phyloP scores from a whole-genome alignment of 2,888 invertebrate genomes.

The Matsumyia berberina region DNA sequence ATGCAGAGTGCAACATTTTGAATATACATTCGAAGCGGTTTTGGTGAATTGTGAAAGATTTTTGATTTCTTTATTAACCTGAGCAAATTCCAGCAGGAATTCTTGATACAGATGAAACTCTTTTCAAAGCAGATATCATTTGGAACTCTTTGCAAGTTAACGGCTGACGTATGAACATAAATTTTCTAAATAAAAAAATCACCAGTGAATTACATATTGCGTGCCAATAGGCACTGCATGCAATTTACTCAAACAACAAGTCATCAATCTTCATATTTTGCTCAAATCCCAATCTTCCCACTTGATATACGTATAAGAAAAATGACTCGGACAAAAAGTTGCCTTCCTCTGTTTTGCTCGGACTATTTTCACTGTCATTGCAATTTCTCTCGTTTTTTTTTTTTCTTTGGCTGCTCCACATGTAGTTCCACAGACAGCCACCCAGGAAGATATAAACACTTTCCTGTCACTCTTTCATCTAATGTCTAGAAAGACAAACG shows the following conservation, averaged over 20 bases:
- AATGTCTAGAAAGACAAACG: slow-evolving; percentile 29
- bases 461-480: slow-evolving; percentile 55
- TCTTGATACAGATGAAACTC: too few species aligned
- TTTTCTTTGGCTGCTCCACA: slow-evolving; percentile 23
- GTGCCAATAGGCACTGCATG: neutral
- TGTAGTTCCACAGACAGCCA: slow-evolving; percentile 35
- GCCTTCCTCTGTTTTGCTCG: neutral
- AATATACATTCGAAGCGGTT: too few species aligned
- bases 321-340: neutral
- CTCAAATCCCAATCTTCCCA: neutral
- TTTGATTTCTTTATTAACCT: too few species aligned
- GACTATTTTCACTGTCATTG: slow-evolving; percentile 41
- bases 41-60: too few species aligned
- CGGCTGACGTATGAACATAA: too few species aligned
- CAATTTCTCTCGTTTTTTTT: slow-evolving; percentile 23
- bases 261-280: slow-evolving; percentile 2
- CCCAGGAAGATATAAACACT: slow-evolving; percentile 61
- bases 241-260: neutral
- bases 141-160: too few species aligned
- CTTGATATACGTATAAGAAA: neutral
- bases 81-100: too few species aligned
- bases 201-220: too few species aligned
- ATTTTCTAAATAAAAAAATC: too few species aligned
- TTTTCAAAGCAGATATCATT: too few species aligned
- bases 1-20: too few species aligned